These are phyloP conservation scores for Hololepta plana DNA, from an alignment of 2,888 invertebrate species.

Conservation along the genomic window DNA sequence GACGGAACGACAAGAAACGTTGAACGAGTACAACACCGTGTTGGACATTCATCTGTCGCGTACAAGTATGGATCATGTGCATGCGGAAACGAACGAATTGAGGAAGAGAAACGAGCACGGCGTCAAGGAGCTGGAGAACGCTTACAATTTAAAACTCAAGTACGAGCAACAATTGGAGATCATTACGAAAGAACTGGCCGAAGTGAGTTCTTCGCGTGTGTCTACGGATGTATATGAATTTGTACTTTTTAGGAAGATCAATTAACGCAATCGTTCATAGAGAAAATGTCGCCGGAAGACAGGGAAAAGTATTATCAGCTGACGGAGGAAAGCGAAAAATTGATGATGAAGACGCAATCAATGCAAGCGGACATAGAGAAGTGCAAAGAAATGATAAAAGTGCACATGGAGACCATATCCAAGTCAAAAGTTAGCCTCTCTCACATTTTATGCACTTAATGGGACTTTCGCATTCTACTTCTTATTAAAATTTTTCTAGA, in stretches of 20 bases:
- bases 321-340: conserved; percentile 12
- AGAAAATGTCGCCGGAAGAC: conserved; percentile 13
- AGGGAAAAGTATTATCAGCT: conserved; percentile 13
- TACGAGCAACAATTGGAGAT: conserved; percentile 13
- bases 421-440: conserved; percentile 11
- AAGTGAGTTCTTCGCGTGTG: conserved; percentile 9
- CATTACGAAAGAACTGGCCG: conserved; percentile 13
- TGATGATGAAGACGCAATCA: conserved; percentile 11
- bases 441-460: no score
- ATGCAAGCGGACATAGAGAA: conserved; percentile 13
- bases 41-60: conserved; percentile 13
- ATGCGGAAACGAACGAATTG: conserved; percentile 11
- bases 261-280: conserved; percentile 13
- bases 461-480: background rate
- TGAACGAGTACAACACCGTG: conserved; percentile 12
- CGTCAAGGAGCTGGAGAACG: conserved; percentile 14
- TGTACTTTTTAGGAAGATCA: conserved; percentile 7
- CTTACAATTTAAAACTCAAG: conserved; percentile 13
- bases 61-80: conserved; percentile 12
- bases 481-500: conserved; percentile 9
- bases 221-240: background rate
- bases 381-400: conserved; percentile 12
- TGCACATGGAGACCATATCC: conserved; percentile 12
- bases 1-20: conserved; percentile 12
- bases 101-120: conserved; percentile 11